Base-by-base conservation (phyloP, 30 jellyfish, hydroid and myxozoan genomes). In the Chironex yamaguchii region DNA sequence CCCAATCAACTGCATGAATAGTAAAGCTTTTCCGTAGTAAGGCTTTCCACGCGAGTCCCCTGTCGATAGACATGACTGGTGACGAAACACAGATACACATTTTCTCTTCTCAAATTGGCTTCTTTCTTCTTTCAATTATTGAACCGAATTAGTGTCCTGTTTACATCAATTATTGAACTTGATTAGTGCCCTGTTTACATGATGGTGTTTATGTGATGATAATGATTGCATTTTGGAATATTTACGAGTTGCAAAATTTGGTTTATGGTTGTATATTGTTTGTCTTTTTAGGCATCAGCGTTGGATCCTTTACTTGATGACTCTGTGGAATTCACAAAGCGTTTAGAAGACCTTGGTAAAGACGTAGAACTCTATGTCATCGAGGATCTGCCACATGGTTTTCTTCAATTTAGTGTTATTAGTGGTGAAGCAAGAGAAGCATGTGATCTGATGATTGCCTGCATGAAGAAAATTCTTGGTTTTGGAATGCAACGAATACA, bases 331-430 rank as follows among this genome's bases (percentile, higher is more conserved):
- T 90, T 96, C 65, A 62, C 89, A 33, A 89, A 91, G 0, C 89
- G 96, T 2, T 71, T 96, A 28, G 64, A 80, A 49, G 75, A 78
- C 33, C 81, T 85, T 26, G 91, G 70, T 24, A 88, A 67, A 53
- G 48, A 52, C 17, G 92, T 96, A 11, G 98, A 96, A 30, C 67
- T 96, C 0, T 87, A 79, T 71, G 91, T 96, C 14, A 91, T 96
- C n/a, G 98, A 96, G n/a, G 91, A 86, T 28, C 87, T 96, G 35
- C 99, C 99, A 0, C 99, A 96, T 66, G 99, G 99, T 0, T 96
- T 96, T 69, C 71, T 96, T 34, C 95, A 96, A 50, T 76, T 96
- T 36, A 97, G 83, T 62, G 71, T 87, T 34, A 96, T 92, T n/a
- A 84, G 98, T 63, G 51, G 69, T 48, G 99, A 96, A 52, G 99